These are phyloP conservation scores for Archaeoteleia sp. DNA, from an alignment of 2,888 invertebrate species.

Conservation along the genomic window DNA sequence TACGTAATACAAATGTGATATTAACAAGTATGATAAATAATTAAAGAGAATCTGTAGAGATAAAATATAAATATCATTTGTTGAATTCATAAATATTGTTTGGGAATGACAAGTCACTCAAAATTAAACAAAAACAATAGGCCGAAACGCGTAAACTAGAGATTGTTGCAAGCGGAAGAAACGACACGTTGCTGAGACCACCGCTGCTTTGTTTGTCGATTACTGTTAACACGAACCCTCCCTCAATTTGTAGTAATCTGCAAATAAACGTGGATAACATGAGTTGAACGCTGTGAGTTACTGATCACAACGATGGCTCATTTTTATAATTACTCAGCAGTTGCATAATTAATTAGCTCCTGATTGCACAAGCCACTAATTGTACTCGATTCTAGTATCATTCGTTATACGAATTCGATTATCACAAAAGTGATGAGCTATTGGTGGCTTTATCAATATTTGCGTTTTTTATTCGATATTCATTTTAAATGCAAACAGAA, in stretches of 20 bases:
- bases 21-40: no score
- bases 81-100: no score
- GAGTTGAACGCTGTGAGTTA: constrained; percentile 9
- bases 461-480: neutral
- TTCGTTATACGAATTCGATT: constrained; percentile 12
- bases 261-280: constrained; percentile 42
- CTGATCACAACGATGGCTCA: constrained; percentile 21
- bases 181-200: constrained; percentile 53
- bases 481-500: no score
- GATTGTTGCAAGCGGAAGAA: constrained; percentile 32
- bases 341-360: constrained; percentile 35
- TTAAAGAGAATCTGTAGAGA: no score
- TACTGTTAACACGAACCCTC: constrained; percentile 49
- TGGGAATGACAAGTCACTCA: no score
- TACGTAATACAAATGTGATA: no score
- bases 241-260: constrained; percentile 50
- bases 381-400: constrained; percentile 13
- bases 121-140: no score
- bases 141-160: constrained; percentile 26
- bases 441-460: constrained; percentile 5
- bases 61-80: no score
- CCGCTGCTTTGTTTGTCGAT: constrained; percentile 44
- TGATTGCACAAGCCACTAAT: constrained; percentile 18
- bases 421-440: constrained; percentile 7
- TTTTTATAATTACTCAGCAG: constrained; percentile 22